Evolutionary conservation across 2,113 vertebrate genomes (phyloP).

Genomic region (Aegithalos caudatus): DNA sequence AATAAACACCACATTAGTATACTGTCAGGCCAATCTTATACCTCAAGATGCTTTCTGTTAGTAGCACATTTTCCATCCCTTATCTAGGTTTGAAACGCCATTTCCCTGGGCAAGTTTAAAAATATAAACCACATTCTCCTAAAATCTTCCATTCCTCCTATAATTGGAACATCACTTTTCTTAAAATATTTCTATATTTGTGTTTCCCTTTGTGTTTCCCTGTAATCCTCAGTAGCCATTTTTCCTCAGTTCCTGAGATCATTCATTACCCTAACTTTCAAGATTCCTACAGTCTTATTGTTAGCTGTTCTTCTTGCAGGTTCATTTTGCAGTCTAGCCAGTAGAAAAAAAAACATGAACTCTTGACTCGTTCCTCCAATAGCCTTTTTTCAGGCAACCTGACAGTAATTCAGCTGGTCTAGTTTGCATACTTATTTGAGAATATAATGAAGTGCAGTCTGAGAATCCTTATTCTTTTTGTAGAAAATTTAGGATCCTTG

Average conservation of each 20-base stretch:
- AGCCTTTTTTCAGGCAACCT: not conserved
- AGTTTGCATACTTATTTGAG: not conserved
- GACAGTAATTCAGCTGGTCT: not conserved
- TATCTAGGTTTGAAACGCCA: not conserved
- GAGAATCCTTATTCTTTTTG: not conserved
- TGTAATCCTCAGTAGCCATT: not conserved
- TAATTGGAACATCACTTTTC: not conserved
- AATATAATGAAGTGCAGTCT: not conserved
- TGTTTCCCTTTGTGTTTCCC: not conserved
- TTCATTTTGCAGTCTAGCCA: not conserved
- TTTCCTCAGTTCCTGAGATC: not conserved
- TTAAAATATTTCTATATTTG: not conserved
- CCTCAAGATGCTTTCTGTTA: not conserved
- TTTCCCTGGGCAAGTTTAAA: not conserved
- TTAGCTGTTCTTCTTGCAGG: not conserved
- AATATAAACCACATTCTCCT: not conserved
- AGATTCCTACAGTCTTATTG: not conserved
- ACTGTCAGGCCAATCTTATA: not conserved
- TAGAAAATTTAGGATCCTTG: not conserved
- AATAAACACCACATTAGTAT: not conserved
- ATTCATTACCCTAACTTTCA: not conserved
- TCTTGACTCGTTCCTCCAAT: not conserved
- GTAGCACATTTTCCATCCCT: not conserved
- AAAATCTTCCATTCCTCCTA: not conserved
- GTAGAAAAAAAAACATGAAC: not conserved